Conservation (phyloP, 2,113 vertebrate species). For the Semicossyphus pulcher region DNA sequence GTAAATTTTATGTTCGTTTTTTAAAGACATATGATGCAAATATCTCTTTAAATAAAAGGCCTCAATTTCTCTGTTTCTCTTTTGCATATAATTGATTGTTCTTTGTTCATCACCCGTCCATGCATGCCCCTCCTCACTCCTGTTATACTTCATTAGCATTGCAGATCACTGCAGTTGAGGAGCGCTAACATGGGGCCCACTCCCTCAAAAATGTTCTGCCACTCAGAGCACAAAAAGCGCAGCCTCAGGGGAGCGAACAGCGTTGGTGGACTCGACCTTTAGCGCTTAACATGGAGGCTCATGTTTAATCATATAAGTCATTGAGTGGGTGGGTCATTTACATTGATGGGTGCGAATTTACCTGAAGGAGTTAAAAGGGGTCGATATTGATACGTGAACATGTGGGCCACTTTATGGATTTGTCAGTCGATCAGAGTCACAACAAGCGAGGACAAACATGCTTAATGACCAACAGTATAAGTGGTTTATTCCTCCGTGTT, state of each 20-base stretch:
- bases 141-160: constrained; percentile 63
- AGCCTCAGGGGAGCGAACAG: constrained; percentile 24
- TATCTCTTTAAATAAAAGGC: background rate
- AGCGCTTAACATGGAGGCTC: constrained; percentile 12
- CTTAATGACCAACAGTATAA: constrained; percentile 15
- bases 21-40: background rate
- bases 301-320: constrained; percentile 58
- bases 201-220: constrained; percentile 41
- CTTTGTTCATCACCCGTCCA: constrained; percentile 34
- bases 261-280: constrained; percentile 15
- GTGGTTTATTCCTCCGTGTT: constrained; percentile 22
- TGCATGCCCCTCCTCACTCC: constrained; percentile 12
- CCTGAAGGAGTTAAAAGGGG: constrained; percentile 43
- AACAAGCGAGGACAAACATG: constrained; percentile 11
- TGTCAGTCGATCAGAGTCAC: constrained; percentile 11
- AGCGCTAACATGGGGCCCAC: constrained; percentile 8
- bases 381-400: constrained; percentile 29
- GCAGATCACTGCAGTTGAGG: constrained; percentile 62
- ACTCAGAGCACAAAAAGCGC: constrained; percentile 42
- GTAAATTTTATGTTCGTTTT: background rate
- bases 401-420: constrained; percentile 15
- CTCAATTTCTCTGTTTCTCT: background rate
- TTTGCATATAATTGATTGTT: constrained; percentile 34
- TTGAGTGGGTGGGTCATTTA: constrained; percentile 35
- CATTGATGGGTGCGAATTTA: constrained; percentile 15